Percentiles rank a stretch among this genome's conserved stretches.
phyloP scores from a whole-genome alignment of 2,888 invertebrate species.

The Halictus ligatus region DNA sequence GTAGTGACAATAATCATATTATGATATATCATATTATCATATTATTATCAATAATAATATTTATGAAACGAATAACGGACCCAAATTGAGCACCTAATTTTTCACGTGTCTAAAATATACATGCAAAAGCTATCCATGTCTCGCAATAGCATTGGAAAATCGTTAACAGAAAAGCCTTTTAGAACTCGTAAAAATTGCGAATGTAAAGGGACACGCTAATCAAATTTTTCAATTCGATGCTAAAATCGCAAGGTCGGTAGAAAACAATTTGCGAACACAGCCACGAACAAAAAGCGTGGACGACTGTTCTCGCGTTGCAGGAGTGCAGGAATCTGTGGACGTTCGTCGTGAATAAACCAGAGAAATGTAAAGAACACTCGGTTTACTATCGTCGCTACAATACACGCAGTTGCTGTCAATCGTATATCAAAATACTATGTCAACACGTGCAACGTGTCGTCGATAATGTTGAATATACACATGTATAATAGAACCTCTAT shows the following conservation, averaged over 20 bases:
- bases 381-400: slow-evolving; percentile 40
- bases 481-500: slow-evolving; percentile 51
- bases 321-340: background rate
- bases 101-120: no score
- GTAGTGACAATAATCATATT: no score
- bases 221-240: background rate
- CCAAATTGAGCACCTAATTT: no score
- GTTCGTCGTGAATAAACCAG: background rate
- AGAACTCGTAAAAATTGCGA: background rate
- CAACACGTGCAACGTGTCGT: slow-evolving; percentile 58
- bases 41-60: no score
- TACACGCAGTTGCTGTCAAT: slow-evolving; percentile 46
- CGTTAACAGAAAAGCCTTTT: background rate
- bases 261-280: background rate
- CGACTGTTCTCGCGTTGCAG: background rate
- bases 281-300: background rate
- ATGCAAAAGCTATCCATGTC: no score
- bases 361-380: slow-evolving; percentile 36
- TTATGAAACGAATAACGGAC: no score
- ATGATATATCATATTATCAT: no score
- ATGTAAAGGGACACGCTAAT: background rate
- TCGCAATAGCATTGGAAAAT: no score
- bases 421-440: slow-evolving; percentile 75
- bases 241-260: background rate
- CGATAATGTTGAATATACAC: slow-evolving; percentile 52